Evolutionary conservation across 2,113 vertebrate genomes (phyloP).

Genomic region (Callipepla californica): DNA sequence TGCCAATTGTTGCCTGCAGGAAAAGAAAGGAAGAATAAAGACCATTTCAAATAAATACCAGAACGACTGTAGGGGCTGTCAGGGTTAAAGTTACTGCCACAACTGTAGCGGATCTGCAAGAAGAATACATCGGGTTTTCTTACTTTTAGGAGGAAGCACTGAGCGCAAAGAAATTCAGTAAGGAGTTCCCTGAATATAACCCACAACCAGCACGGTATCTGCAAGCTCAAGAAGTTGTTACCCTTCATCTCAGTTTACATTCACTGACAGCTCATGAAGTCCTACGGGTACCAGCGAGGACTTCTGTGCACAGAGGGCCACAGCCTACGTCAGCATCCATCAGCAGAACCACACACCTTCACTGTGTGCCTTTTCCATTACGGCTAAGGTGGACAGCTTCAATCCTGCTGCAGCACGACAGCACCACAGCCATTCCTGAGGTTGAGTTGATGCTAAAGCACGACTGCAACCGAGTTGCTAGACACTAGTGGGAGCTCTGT

Average conservation of each 20-base stretch:
- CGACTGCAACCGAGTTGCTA: not conserved
- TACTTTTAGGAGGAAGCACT: not conserved
- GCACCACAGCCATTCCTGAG: fast-evolving
- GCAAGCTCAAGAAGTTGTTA: not conserved
- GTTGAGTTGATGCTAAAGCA: not conserved
- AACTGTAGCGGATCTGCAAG: not conserved
- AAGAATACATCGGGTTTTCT: not conserved
- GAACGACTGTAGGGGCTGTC: not conserved
- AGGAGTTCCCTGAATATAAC: not conserved
- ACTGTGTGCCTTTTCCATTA: not conserved
- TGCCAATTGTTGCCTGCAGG: slow-evolving; percentile 97
- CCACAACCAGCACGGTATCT: not conserved
- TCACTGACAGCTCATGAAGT: not conserved
- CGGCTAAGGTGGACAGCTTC: not conserved
- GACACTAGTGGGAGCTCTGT: not conserved
- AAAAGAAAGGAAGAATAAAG: not conserved
- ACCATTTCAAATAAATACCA: not conserved
- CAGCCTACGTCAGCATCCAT: fast-evolving
- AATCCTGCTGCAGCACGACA: not conserved
- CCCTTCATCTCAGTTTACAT: not conserved
- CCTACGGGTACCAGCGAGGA: not conserved
- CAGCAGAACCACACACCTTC: no score
- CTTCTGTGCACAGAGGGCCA: not conserved
- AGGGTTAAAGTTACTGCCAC: not conserved
- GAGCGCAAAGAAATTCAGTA: not conserved